Evolutionary conservation across 2,113 vertebrate species (phyloP).

Genomic region (Sterrhoptilus dennistouni): DNA sequence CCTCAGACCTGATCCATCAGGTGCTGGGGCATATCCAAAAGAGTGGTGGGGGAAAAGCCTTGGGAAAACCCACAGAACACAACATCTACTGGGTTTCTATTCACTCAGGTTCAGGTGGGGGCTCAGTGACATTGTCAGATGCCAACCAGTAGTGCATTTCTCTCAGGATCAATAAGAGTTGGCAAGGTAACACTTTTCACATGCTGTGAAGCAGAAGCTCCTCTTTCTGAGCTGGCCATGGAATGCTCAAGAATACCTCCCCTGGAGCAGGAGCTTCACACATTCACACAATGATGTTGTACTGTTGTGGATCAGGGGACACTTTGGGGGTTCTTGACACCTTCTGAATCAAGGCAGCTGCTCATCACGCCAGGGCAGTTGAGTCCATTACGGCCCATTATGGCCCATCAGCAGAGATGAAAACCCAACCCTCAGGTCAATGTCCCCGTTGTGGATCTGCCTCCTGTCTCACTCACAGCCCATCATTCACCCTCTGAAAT

Average conservation of each 20-base stretch:
- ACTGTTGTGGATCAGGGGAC: too few species aligned
- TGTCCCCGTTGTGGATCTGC: accelerated
- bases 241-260: neutral
- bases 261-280: neutral
- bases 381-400: neutral
- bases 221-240: neutral
- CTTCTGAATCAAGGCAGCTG: neutral
- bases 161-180: neutral
- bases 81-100: neutral
- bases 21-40: neutral
- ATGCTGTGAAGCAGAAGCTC: neutral
- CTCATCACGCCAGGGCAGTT: accelerated
- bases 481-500: neutral
- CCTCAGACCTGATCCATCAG: neutral
- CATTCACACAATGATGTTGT: neutral
- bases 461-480: neutral
- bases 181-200: neutral
- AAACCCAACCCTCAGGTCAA: neutral
- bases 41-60: neutral
- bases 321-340: accelerated
- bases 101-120: neutral
- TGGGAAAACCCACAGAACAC: neutral
- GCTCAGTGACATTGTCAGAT: neutral
- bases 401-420: neutral
- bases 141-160: neutral